phyloP scores from a whole-genome alignment of 2,888 invertebrate species.

The Leptinotarsa haldemani region DNA sequence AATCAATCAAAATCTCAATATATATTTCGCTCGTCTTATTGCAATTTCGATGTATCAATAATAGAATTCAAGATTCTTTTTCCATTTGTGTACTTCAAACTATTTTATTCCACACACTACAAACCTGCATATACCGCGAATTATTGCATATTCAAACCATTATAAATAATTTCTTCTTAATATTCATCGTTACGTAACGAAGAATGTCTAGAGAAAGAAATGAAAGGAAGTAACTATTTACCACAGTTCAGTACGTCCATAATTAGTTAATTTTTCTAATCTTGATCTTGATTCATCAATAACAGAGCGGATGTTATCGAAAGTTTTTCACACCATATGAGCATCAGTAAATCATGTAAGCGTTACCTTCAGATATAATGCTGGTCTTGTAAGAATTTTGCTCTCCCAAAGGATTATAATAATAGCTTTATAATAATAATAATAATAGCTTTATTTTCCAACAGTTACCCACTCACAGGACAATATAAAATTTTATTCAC shows the following conservation, averaged over 20 bases:
- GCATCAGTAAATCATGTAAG: background rate
- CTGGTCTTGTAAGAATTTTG: background rate
- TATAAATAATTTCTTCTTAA: background rate
- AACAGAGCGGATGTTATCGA: conserved; percentile 2
- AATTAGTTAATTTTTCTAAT: background rate
- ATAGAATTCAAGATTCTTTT: background rate
- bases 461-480: no score
- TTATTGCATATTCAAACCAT: background rate
- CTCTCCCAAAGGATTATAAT: background rate
- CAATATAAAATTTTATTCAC: no score
- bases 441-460: no score
- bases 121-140: background rate
- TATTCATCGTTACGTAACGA: background rate
- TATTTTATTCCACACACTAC: background rate
- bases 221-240: conserved; percentile 2
- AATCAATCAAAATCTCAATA: no score
- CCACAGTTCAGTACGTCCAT: background rate
- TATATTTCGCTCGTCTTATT: fast-evolving
- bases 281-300: background rate
- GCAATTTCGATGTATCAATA: background rate
- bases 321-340: background rate
- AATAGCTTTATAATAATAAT: no score
- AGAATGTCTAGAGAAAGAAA: background rate
- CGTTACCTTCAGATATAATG: background rate
- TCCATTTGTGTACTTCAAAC: no score